Percentiles rank a stretch among this genome's conserved stretches.
phyloP scores from a whole-genome alignment of 1,140 invertebrate genomes.

The Drosophila grimshawi region DNA sequence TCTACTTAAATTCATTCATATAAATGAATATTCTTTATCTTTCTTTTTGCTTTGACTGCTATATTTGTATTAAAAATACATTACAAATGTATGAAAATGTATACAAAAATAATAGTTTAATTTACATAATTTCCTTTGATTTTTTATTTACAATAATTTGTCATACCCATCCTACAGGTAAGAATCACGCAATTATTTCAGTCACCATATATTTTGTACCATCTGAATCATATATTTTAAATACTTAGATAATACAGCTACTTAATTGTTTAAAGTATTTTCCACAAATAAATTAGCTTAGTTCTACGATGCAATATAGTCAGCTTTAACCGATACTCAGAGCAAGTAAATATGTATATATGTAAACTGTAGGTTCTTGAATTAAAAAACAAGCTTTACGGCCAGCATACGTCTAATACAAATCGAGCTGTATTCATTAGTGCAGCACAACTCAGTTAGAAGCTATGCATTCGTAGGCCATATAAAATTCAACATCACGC shows the following conservation, averaged over 20 bases:
- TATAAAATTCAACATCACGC: conserved; percentile 55
- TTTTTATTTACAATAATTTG: background rate
- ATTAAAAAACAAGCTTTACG: background rate
- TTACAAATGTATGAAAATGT: background rate
- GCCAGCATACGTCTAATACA: background rate
- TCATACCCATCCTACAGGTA: background rate
- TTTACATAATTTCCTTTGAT: background rate
- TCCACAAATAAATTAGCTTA: conserved; percentile 60
- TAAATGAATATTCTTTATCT: background rate
- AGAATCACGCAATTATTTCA: no score
- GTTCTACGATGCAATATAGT: conserved; percentile 47
- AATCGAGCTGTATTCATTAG: conserved; percentile 29
- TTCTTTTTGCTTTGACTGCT: background rate
- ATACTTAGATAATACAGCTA: background rate
- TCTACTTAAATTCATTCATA: background rate
- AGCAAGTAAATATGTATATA: conserved; percentile 6
- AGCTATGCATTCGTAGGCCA: conserved; percentile 39
- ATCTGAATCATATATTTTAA: background rate
- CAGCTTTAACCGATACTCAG: conserved; percentile 29
- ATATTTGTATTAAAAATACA: background rate
- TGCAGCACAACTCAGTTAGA: background rate
- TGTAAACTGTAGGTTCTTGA: background rate
- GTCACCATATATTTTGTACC: background rate
- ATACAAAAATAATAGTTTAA: no score
- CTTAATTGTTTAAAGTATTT: conserved; percentile 46